Evolutionary conservation across 2,888 invertebrate genomes (phyloP).

Genomic region (Trichogramma evanescens): DNA sequence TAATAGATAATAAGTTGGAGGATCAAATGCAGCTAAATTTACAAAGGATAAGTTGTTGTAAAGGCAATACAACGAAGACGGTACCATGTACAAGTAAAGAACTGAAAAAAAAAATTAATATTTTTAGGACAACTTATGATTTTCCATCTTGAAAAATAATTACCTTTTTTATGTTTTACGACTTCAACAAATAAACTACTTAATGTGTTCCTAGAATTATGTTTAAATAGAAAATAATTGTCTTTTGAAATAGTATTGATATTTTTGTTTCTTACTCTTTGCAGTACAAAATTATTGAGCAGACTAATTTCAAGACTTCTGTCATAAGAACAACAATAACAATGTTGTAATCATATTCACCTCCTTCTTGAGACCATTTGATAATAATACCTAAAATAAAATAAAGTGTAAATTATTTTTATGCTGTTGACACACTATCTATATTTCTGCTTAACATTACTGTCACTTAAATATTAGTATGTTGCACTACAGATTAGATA

Average conservation of each 20-base stretch:
- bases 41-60: conserved; percentile 92
- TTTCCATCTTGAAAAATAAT: conserved; percentile 31
- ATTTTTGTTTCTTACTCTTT: conserved; percentile 53
- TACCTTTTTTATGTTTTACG: conserved; percentile 36
- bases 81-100: conserved; percentile 77
- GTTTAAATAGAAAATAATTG: conserved; percentile 8
- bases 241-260: not conserved
- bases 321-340: conserved; percentile 82
- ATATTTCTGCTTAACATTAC: not conserved
- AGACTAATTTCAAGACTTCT: conserved; percentile 75
- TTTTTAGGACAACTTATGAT: not conserved
- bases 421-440: too few relatives aligned
- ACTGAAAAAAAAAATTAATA: conserved; percentile 51
- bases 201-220: conserved; percentile 10
- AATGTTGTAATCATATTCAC: conserved; percentile 82
- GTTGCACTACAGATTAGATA: not conserved
- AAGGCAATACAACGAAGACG: conserved; percentile 83
- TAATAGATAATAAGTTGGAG: conserved; percentile 86
- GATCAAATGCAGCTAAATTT: conserved; percentile 85
- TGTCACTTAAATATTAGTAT: not conserved
- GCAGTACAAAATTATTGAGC: conserved; percentile 66
- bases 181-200: conserved; percentile 28
- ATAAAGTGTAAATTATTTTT: not conserved
- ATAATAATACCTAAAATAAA: conserved; percentile 72
- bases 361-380: conserved; percentile 77